A percentile compares a stretch with the other conserved stretches of the same genome.
These are phyloP conservation scores for Andrena marginata DNA, from an alignment of 2,888 invertebrate genomes.

Conservation along the genomic window DNA sequence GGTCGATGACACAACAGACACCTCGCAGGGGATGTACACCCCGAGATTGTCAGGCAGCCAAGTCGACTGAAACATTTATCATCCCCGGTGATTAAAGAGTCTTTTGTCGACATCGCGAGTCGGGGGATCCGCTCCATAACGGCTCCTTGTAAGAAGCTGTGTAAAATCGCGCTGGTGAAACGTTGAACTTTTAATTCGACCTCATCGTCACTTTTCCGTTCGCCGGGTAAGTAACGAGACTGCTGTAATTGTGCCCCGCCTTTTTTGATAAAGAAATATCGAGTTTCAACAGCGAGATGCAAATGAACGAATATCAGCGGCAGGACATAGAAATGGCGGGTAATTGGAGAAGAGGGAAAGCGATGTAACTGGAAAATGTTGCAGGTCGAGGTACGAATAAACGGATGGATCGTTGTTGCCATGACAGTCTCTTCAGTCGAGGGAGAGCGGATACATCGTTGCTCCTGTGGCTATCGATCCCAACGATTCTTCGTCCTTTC, in stretches of 20 bases:
- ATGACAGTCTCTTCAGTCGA: constrained; percentile 69
- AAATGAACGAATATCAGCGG: background rate
- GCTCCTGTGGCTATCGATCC: constrained; percentile 57
- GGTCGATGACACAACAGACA: constrained; percentile 4
- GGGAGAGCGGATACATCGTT: constrained; percentile 62
- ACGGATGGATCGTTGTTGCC: constrained; percentile 75
- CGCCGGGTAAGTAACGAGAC: no score
- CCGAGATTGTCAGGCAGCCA: constrained; percentile 36
- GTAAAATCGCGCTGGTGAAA: background rate
- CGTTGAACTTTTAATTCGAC: constrained; percentile 34
- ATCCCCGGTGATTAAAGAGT: constrained; percentile 61
- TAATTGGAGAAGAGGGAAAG: constrained; percentile 20
- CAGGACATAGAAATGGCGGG: background rate
- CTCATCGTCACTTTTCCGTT: background rate
- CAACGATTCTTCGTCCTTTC: constrained; percentile 54
- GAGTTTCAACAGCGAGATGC: background rate
- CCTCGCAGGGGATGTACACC: constrained; percentile 10
- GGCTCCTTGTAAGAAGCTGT: background rate
- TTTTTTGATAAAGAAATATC: constrained; percentile 3
- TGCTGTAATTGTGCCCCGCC: background rate
- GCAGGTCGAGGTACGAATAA: constrained; percentile 48
- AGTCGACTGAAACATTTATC: constrained; percentile 56
- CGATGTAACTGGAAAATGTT: constrained; percentile 31
- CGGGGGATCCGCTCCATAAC: constrained; percentile 36
- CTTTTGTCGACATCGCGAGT: constrained; percentile 57